phyloP scores from a whole-genome alignment of 2,113 vertebrate genomes.

The Salvelinus alpinus region DNA sequence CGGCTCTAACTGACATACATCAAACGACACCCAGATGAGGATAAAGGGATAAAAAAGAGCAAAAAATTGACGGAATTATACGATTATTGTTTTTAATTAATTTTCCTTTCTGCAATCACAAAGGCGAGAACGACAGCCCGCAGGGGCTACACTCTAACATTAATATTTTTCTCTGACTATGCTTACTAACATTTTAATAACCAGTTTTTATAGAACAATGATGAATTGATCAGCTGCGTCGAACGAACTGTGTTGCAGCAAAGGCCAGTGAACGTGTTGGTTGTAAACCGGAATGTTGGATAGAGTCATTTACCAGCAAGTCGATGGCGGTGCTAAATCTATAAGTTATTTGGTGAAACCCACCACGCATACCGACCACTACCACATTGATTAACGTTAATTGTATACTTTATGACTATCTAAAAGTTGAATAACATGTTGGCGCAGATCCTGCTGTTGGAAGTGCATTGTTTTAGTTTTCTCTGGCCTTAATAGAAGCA shows the following conservation, averaged over 20 bases:
- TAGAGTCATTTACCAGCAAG: constrained; percentile 41
- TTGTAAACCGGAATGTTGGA: constrained; percentile 43
- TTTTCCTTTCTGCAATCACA: constrained; percentile 53
- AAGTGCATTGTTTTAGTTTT: no score
- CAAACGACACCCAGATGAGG: constrained; percentile 32
- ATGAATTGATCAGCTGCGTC: constrained; percentile 59
- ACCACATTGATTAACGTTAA: no score
- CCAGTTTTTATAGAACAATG: constrained; percentile 50
- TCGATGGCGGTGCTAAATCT: constrained; percentile 33
- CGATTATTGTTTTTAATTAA: constrained; percentile 69
- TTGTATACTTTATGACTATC: no score
- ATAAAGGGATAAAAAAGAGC: constrained; percentile 42
- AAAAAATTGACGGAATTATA: constrained; percentile 57
- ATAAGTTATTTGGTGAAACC: constrained; percentile 34
- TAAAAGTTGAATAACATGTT: no score
- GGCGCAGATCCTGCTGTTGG: no score
- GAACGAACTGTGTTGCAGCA: constrained; percentile 13
- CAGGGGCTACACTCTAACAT: constrained; percentile 53
- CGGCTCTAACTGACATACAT: constrained; percentile 43
- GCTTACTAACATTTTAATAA: constrained; percentile 43
- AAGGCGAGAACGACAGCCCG: constrained; percentile 25
- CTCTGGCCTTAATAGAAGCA: no score
- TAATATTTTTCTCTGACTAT: constrained; percentile 43
- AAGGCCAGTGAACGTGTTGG: constrained; percentile 58
- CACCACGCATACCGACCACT: not conserved